Evolutionary conservation across 2,888 invertebrate species (phyloP), one percentile per base, ranked within the genome.

Genomic region (Eupithecia tripunctaria): DNA sequence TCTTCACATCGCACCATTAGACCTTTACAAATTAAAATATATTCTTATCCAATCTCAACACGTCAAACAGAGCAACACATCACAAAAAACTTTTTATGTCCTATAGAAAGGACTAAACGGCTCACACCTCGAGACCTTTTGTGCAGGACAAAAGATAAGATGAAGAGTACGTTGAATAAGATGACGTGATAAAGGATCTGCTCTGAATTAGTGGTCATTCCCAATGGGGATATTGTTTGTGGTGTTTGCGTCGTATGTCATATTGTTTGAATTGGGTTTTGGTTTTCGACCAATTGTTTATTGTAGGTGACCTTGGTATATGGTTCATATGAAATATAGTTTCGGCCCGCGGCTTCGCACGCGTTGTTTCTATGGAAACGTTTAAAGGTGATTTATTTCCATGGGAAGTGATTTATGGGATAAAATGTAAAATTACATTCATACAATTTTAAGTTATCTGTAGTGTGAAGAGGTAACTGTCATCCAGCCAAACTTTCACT

Each of bases 71-170:
- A 78, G 74, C 80, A 80, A 83, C 83, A 83, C 83, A 82, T 82
- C 80, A 80, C 77, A 78, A 79, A 76, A 79, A 79, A 71, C 68
- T 71, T 76, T 71, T 76, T 78, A 77, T 72, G 60, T 74, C 70
- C 73, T 70, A 75, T 76, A 71, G 73, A 75, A 70, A 75, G 69
- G 73, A 70, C 75, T 78, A 80, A 76, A 77, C 76, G 77, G 75
- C 84, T 86, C 87, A 88, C 88, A 88, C 88, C 88, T 73, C 82
- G 80, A 82, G 82, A 87, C 78, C 81, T 80, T 82, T 88, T 88
- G 86, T 87, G 80, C 62, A 56, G 43, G 79, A 86, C 81, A 86
- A 88, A 81, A 81, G 79, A 69, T 74, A 70, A 82, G 82, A 86
- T 85, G 86, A 88, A 87, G 84, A 73, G 68, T 73, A 77, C 66